Conservation (phyloP, 2,797 vertebrate genomes). For the Pangasius larnaudii region DNA sequence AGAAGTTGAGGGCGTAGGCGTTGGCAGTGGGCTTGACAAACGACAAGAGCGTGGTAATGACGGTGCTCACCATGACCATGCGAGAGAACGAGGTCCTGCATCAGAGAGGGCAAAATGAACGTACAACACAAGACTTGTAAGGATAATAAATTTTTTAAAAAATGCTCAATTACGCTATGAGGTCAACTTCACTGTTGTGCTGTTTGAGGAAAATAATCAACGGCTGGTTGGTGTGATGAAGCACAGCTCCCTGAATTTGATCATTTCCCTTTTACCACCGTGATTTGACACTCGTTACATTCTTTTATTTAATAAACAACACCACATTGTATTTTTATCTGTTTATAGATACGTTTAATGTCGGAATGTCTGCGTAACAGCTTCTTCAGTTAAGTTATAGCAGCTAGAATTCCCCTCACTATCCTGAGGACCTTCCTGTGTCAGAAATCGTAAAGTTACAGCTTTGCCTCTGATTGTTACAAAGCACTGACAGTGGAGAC, state of each 20-base stretch:
- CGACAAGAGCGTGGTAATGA: conserved; percentile 79
- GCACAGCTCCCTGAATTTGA: neutral
- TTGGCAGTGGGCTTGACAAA: conserved; percentile 87
- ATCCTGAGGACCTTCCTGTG: neutral
- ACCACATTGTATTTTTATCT: neutral
- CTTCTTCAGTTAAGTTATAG: neutral
- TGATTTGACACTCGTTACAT: neutral
- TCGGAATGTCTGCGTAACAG: neutral
- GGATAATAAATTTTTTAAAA: neutral
- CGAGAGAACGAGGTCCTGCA: conserved; percentile 79
- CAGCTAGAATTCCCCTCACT: neutral
- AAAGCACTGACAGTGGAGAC: no score
- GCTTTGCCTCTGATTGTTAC: no score
- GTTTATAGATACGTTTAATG: neutral
- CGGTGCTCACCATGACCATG: conserved; percentile 70
- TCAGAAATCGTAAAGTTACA: neutral
- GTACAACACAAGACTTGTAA: conserved; percentile 1
- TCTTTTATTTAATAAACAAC: no score
- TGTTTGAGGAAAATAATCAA: neutral
- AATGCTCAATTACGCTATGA: neutral
- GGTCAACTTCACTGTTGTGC: neutral
- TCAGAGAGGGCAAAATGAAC: neutral
- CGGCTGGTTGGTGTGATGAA: neutral
- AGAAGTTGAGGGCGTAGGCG: conserved; percentile 87
- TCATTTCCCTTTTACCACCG: neutral